A percentile compares a stretch with the other conserved stretches of the same genome.
phyloP scores from a whole-genome alignment of 2,888 invertebrate species.

The Coelogynopora nodosa region DNA sequence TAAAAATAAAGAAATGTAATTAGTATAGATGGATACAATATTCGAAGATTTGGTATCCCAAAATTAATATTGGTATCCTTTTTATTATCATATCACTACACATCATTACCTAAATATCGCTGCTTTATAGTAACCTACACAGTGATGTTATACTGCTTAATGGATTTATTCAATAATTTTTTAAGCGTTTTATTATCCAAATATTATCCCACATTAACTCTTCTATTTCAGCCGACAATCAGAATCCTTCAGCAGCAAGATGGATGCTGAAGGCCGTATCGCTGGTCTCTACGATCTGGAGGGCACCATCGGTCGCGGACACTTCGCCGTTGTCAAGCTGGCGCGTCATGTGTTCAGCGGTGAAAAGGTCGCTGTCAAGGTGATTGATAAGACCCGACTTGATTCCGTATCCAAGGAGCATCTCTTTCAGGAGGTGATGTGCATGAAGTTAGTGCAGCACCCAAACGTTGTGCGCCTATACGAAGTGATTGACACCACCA shows the following conservation, averaged over 20 bases:
- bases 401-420: slow-evolving; percentile 92
- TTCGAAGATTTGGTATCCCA: too few relatives aligned
- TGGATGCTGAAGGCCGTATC: slow-evolving; percentile 49
- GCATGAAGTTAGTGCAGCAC: slow-evolving; percentile 98
- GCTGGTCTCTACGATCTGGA: slow-evolving; percentile 89
- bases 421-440: slow-evolving; percentile 79
- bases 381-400: slow-evolving; percentile 95
- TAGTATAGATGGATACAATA: too few relatives aligned
- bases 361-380: slow-evolving; percentile 91
- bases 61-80: too few relatives aligned
- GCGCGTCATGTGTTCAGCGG: slow-evolving; percentile 98
- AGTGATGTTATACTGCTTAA: too few relatives aligned
- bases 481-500: slow-evolving; percentile 98
- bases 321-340: slow-evolving; percentile 95
- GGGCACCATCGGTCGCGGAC: slow-evolving; percentile 92
- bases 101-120: too few relatives aligned
- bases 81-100: too few relatives aligned
- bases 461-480: slow-evolving; percentile 95
- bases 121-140: too few relatives aligned
- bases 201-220: too few relatives aligned
- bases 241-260: neutral
- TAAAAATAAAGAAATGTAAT: too few relatives aligned
- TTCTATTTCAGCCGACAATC: neutral
- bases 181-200: too few relatives aligned
- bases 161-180: too few relatives aligned